A percentile compares a stretch with the other conserved stretches of the same genome.
Evolutionary conservation across 2,888 invertebrate genomes (phyloP).

Genomic region (Diarsia rubi): DNA sequence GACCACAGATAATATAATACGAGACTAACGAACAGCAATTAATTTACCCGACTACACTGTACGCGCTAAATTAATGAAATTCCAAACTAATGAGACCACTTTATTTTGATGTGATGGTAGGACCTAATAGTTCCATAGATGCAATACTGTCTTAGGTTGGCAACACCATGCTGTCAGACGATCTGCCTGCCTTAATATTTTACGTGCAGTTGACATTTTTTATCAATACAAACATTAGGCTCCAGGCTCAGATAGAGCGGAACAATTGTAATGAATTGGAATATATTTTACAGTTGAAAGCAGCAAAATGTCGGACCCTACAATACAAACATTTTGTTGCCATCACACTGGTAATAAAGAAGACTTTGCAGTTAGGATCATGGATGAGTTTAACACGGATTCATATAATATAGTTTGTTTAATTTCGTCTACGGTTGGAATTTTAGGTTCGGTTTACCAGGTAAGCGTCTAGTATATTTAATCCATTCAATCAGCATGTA

Average conservation of each 20-base stretch:
- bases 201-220: slow-evolving; percentile 12
- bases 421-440: slow-evolving; percentile 93
- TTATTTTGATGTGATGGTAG: background rate
- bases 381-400: slow-evolving; percentile 94
- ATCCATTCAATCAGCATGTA: background rate
- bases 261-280: slow-evolving; percentile 5
- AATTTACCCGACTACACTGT: no score
- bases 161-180: background rate
- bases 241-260: background rate
- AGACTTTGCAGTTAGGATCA: slow-evolving; percentile 92
- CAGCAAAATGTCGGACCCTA: slow-evolving; percentile 93
- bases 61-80: no score
- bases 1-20: no score
- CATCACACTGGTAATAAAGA: slow-evolving; percentile 92
- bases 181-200: no score
- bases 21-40: no score
- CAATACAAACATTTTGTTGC: slow-evolving; percentile 96
- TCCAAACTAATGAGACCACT: background rate
- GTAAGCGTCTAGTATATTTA: slow-evolving; percentile 80
- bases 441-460: slow-evolving; percentile 95
- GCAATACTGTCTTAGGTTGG: background rate
- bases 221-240: slow-evolving; percentile 43
- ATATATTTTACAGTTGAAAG: slow-evolving; percentile 8
- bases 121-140: background rate
- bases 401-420: slow-evolving; percentile 94